A percentile compares a stretch with the other conserved stretches of the same genome.
These are phyloP conservation scores for Synergus laeviventris DNA, from an alignment of 2,888 invertebrate genomes.

Conservation along the genomic window DNA sequence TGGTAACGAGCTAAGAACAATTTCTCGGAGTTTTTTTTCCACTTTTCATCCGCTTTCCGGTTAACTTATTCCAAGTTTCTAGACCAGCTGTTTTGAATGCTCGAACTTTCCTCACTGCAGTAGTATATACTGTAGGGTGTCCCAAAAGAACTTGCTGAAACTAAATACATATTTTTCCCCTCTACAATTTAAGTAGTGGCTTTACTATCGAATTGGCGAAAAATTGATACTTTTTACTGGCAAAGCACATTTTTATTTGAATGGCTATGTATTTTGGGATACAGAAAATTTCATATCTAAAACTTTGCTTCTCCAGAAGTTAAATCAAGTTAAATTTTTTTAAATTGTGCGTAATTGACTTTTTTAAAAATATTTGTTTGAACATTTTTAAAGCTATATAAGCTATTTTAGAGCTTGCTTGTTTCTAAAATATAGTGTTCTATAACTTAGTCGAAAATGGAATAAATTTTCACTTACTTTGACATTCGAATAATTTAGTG, in stretches of 20 bases:
- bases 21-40: neutral
- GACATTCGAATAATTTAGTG: neutral
- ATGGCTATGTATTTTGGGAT: too few relatives aligned
- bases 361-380: neutral
- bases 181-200: too few relatives aligned
- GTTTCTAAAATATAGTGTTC: neutral
- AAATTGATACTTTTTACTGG: too few relatives aligned
- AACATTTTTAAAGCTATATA: too few relatives aligned
- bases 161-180: too few relatives aligned
- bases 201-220: too few relatives aligned
- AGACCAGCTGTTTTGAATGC: neutral
- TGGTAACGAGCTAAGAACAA: neutral
- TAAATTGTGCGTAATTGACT: neutral
- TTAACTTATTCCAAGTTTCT: conserved; percentile 7
- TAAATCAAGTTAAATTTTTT: neutral
- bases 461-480: neutral
- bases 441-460: neutral
- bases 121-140: too few relatives aligned
- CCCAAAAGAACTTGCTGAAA: too few relatives aligned
- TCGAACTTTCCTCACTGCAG: neutral
- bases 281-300: too few relatives aligned
- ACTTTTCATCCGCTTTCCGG: neutral
- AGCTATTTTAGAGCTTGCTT: too few relatives aligned
- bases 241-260: too few relatives aligned
- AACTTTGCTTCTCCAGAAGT: too few relatives aligned